These are phyloP conservation scores for Crossocerus cetratus DNA, from an alignment of 2,888 invertebrate species.

Conservation along the genomic window DNA sequence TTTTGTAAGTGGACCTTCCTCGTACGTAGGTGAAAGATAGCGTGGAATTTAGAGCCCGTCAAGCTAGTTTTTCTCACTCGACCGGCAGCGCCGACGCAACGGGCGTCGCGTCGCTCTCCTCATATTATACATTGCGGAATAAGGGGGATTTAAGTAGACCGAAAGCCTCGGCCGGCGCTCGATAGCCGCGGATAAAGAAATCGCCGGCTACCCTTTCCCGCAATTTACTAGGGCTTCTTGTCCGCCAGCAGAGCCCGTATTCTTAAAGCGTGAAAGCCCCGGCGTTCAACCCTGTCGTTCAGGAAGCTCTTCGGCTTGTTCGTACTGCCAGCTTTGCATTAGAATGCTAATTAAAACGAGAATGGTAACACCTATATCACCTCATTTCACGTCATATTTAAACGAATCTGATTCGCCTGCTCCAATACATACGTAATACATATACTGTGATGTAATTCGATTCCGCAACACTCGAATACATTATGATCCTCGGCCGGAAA, in stretches of 20 bases:
- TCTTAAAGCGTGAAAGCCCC: background rate
- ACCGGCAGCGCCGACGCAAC: constrained; percentile 39
- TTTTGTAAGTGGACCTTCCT: constrained; percentile 66
- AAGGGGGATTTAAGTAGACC: constrained; percentile 38
- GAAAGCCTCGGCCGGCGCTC: constrained; percentile 39
- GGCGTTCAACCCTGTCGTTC: background rate
- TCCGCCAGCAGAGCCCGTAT: background rate
- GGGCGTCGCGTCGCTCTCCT: constrained; percentile 54
- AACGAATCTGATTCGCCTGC: too few relatives aligned
- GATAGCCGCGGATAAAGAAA: constrained; percentile 44
- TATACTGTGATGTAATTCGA: too few relatives aligned
- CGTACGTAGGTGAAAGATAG: constrained; percentile 63
- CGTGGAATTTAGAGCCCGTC: constrained; percentile 67
- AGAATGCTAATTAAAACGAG: too few relatives aligned
- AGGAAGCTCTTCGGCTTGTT: too few relatives aligned
- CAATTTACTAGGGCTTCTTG: background rate
- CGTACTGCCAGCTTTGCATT: too few relatives aligned
- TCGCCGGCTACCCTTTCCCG: constrained; percentile 38
- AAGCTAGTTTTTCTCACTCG: constrained; percentile 63
- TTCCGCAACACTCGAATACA: too few relatives aligned
- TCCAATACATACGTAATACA: too few relatives aligned
- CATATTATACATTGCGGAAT: constrained; percentile 46
- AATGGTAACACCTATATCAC: too few relatives aligned
- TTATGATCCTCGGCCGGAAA: too few relatives aligned
- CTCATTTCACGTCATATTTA: too few relatives aligned